Percentiles rank a stretch among this genome's conserved stretches.
These are phyloP conservation scores for Aquatica leii DNA, from an alignment of 2,888 invertebrate species.

Conservation along the genomic window DNA sequence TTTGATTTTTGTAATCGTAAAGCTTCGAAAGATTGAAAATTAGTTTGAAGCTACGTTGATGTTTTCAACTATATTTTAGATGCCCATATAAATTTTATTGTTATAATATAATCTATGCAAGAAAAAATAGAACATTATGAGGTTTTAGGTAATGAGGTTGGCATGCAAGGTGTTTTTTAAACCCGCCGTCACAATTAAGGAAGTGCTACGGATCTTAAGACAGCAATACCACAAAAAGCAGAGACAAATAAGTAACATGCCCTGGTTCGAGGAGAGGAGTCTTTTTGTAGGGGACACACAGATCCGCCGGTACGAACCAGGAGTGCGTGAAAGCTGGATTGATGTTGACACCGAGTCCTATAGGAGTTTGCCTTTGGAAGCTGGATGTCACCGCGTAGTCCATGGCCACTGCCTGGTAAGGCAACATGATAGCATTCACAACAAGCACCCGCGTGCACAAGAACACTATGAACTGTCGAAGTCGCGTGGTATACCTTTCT, in stretches of 20 bases:
- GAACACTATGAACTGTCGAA: slow-evolving; percentile 40
- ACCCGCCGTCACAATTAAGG: slow-evolving; percentile 20
- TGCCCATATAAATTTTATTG: too few species aligned
- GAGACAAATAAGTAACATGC: slow-evolving; percentile 75
- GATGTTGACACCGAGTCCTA: slow-evolving; percentile 67
- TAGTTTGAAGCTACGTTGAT: too few species aligned
- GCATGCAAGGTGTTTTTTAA: slow-evolving; percentile 15
- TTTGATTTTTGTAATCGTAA: too few species aligned
- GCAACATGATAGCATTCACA: slow-evolving; percentile 70
- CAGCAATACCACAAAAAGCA: slow-evolving; percentile 41
- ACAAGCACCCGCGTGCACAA: slow-evolving; percentile 42
- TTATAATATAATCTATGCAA: too few species aligned
- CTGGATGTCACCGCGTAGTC: slow-evolving; percentile 73
- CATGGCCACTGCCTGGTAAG: slow-evolving; percentile 90
- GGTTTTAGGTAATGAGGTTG: too few species aligned
- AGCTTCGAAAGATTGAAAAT: too few species aligned
- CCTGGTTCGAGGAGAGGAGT: slow-evolving; percentile 88
- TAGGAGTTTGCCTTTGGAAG: slow-evolving; percentile 56
- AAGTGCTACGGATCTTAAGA: slow-evolving; percentile 28
- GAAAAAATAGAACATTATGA: too few species aligned
- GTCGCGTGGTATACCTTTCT: slow-evolving; percentile 31
- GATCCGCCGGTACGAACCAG: slow-evolving; percentile 94
- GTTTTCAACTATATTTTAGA: too few species aligned
- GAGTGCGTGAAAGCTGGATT: slow-evolving; percentile 90
- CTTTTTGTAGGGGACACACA: slow-evolving; percentile 88